A percentile compares a stretch with the other conserved stretches of the same genome.
These are phyloP conservation scores for Troides aeacus DNA, from an alignment of 2,888 invertebrate species.

Conservation along the genomic window DNA sequence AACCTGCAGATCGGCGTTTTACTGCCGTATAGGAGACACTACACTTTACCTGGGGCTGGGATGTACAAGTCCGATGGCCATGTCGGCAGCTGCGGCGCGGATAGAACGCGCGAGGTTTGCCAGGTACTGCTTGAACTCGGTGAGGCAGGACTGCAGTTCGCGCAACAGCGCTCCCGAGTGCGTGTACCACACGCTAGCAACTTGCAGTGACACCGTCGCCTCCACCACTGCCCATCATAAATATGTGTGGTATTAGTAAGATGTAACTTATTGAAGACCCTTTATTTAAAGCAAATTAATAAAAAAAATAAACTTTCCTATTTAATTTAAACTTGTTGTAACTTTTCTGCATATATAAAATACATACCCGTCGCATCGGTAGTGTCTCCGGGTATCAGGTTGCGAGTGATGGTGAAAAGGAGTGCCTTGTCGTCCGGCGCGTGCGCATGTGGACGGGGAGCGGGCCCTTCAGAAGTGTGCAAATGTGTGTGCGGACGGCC, in stretches of 20 bases:
- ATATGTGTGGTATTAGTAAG: background rate
- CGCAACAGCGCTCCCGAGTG: slow-evolving; percentile 93
- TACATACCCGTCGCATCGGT: slow-evolving; percentile 48
- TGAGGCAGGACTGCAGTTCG: slow-evolving; percentile 92
- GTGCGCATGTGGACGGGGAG: slow-evolving; percentile 53
- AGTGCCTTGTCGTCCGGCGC: slow-evolving; percentile 54
- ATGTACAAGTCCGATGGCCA: slow-evolving; percentile 93
- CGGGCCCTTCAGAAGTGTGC: slow-evolving; percentile 82
- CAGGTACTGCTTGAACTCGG: slow-evolving; percentile 93
- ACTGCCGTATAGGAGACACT: too few relatives aligned
- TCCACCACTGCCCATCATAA: slow-evolving; percentile 48
- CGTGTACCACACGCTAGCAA: slow-evolving; percentile 96
- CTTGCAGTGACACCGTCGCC: slow-evolving; percentile 73
- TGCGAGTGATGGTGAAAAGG: slow-evolving; percentile 54
- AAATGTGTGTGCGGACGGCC: slow-evolving; percentile 87
- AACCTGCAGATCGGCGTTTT: too few relatives aligned
- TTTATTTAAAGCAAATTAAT: too few relatives aligned
- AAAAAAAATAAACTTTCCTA: too few relatives aligned
- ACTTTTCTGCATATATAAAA: background rate
- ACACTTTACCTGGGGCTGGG: slow-evolving; percentile 57
- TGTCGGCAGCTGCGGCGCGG: slow-evolving; percentile 94
- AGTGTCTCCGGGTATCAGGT: slow-evolving; percentile 38
- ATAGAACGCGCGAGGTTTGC: slow-evolving; percentile 91
- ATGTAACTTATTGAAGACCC: background rate
- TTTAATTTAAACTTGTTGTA: too few relatives aligned